These are phyloP conservation scores for Poecilia velifera DNA, from an alignment of 2,797 vertebrate genomes.

Conservation along the genomic window DNA sequence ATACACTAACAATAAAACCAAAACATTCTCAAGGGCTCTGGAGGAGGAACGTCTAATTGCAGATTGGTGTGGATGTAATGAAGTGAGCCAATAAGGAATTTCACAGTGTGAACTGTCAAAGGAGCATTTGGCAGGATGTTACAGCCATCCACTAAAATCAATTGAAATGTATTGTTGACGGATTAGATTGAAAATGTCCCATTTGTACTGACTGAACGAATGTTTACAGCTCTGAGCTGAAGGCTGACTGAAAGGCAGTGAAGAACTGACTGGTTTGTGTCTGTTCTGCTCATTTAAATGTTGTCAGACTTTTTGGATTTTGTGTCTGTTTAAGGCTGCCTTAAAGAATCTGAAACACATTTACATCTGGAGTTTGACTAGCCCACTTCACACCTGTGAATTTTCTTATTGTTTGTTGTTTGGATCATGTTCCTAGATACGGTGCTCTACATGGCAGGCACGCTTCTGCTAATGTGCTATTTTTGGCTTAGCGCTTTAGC, in stretches of 20 bases:
- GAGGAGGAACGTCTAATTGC: conserved; percentile 61
- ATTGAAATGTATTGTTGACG: conserved; percentile 42
- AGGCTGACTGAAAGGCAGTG: conserved; percentile 9
- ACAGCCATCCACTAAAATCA: conserved; percentile 42
- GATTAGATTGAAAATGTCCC: conserved; percentile 43
- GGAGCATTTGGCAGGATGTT: conserved; percentile 43
- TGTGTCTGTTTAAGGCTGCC: background rate
- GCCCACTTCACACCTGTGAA: background rate
- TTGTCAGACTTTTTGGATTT: background rate
- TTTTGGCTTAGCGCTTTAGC: too few relatives aligned
- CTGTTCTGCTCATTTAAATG: background rate
- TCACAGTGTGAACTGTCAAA: conserved; percentile 36
- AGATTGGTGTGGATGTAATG: conserved; percentile 61
- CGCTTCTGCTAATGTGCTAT: too few relatives aligned
- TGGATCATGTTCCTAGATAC: background rate
- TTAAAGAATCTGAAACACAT: background rate
- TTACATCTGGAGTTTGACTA: background rate
- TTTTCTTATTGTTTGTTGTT: background rate
- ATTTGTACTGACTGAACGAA: conserved; percentile 27
- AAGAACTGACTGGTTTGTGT: conserved; percentile 37
- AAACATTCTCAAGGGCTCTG: conserved; percentile 51
- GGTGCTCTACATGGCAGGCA: too few relatives aligned
- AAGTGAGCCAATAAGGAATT: conserved; percentile 61
- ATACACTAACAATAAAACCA: conserved; percentile 54
- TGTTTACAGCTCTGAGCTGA: conserved; percentile 29